Conservation (phyloP, 2,888 invertebrate species). For the Pachymerium ferrugineum region DNA sequence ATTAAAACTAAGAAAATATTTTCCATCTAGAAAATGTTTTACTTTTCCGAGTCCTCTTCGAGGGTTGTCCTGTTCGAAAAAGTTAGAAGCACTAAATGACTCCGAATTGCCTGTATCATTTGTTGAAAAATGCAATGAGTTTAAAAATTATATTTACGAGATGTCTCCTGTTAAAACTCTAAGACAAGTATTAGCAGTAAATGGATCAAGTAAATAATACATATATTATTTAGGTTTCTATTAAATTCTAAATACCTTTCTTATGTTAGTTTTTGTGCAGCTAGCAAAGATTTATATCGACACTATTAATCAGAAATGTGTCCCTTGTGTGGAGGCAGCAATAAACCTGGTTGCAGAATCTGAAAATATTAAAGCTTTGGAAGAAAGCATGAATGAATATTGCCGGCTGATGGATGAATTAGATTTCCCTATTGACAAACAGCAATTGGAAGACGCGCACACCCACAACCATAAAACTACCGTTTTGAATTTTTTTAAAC, state of each 20-base stretch:
- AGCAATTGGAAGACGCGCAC: neutral
- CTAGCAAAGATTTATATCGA: neutral
- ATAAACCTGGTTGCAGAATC: neutral
- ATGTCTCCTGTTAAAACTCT: neutral
- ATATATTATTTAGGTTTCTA: no score
- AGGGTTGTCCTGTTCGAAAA: neutral
- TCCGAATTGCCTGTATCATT: neutral
- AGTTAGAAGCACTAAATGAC: neutral
- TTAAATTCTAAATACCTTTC: no score
- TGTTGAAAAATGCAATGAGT: neutral
- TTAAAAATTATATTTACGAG: neutral
- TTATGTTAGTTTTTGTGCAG: neutral
- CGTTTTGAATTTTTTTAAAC: neutral
- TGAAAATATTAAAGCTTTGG: neutral
- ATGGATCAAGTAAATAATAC: neutral
- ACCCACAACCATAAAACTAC: neutral
- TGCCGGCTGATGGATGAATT: neutral
- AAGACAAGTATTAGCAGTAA: neutral
- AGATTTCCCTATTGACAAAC: neutral
- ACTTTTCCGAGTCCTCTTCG: neutral
- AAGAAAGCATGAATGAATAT: neutral
- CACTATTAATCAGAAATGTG: neutral
- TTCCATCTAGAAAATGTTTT: neutral
- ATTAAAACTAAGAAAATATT: neutral
- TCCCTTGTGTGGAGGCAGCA: neutral